These are phyloP conservation scores for Calameuta idolon DNA, from an alignment of 2,888 invertebrate genomes.

Conservation along the genomic window DNA sequence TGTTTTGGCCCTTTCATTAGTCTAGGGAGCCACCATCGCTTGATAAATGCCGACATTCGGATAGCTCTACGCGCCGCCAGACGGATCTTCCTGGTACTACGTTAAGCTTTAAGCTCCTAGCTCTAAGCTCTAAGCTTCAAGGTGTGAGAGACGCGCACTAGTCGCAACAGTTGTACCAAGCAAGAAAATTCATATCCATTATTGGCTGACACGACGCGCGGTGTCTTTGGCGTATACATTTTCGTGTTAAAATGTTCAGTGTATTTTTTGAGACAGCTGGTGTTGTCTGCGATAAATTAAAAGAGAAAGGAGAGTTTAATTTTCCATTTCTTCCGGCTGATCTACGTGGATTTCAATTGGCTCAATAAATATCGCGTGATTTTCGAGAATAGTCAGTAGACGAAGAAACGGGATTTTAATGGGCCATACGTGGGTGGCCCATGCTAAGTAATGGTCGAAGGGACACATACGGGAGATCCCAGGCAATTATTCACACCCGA, in stretches of 20 bases:
- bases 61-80: slow-evolving; percentile 12
- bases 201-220: too few species aligned
- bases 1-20: slow-evolving; percentile 20
- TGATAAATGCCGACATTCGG: slow-evolving; percentile 21
- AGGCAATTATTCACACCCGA: slow-evolving; percentile 7
- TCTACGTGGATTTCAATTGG: neutral
- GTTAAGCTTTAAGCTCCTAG: neutral
- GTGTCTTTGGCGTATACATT: neutral
- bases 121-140: neutral
- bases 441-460: slow-evolving; percentile 1
- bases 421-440: slow-evolving; percentile 1
- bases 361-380: neutral
- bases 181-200: neutral
- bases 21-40: neutral
- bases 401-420: neutral
- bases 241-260: neutral
- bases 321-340: neutral
- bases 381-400: neutral
- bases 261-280: neutral
- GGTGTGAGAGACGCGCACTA: neutral
- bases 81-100: neutral
- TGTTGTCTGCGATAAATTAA: neutral
- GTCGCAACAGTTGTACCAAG: neutral
- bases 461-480: neutral
- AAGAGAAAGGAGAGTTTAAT: neutral